Evolutionary conservation across 2,888 invertebrate species (phyloP).

Genomic region (Andrena dorsata): DNA sequence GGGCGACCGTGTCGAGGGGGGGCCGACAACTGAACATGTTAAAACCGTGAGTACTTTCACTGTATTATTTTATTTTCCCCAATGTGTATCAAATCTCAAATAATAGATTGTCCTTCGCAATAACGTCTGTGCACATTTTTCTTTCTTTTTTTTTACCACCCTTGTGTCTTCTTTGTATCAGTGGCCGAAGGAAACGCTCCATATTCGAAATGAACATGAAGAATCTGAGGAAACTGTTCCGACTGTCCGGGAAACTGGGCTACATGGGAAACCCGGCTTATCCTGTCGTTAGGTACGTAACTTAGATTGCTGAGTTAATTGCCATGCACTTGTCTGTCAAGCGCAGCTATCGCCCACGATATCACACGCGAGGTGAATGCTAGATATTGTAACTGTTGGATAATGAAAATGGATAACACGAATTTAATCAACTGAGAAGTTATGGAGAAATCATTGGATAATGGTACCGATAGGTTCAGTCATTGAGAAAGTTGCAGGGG

Average conservation of each 20-base stretch:
- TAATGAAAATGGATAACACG: not conserved
- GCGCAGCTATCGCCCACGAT: not conserved
- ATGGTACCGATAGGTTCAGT: no score
- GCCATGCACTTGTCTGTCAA: not conserved
- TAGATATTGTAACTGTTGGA: not conserved
- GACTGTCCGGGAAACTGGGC: conserved; percentile 22
- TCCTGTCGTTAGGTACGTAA: conserved; percentile 54
- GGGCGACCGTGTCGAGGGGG: conserved; percentile 31
- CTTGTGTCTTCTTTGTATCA: conserved; percentile 4
- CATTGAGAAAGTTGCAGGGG: no score
- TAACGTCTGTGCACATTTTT: no score
- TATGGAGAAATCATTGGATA: not conserved
- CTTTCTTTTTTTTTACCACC: no score
- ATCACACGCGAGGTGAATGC: not conserved
- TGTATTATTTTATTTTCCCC: no score
- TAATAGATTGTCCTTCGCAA: no score
- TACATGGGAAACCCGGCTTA: conserved; percentile 50
- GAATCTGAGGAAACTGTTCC: conserved; percentile 36
- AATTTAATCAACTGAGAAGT: not conserved
- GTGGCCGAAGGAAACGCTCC: conserved; percentile 51
- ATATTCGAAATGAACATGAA: conserved; percentile 35
- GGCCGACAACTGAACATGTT: conserved; percentile 42
- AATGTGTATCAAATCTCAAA: no score
- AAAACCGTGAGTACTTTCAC: conserved; percentile 42
- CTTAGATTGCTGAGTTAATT: not conserved